phyloP scores from a whole-genome alignment of 2,113 vertebrate genomes.

The Petroica traversi region DNA sequence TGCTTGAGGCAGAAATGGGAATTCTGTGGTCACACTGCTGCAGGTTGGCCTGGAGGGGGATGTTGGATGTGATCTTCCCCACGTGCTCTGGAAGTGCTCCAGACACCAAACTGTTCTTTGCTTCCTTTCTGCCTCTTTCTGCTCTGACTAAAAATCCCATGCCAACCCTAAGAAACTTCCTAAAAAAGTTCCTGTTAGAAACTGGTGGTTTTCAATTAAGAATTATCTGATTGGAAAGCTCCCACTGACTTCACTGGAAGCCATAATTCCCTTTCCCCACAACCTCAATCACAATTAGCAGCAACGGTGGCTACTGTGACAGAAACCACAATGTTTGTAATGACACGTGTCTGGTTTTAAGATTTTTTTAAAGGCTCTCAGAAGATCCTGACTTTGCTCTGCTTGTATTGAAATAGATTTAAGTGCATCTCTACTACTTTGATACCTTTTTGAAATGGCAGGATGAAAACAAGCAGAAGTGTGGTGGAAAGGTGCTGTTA shows the following conservation, averaged over 20 bases:
- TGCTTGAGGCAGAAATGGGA: neutral
- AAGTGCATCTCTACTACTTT: neutral
- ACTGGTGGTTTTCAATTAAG: neutral
- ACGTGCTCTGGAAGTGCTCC: neutral
- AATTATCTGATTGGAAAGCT: neutral
- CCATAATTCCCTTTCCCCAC: neutral
- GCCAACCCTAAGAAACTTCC: neutral
- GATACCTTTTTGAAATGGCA: neutral
- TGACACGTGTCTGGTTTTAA: neutral
- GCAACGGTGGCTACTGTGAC: neutral
- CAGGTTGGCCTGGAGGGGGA: neutral
- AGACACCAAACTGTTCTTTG: neutral
- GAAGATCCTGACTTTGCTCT: neutral
- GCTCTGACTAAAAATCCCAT: neutral
- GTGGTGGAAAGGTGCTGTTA: neutral
- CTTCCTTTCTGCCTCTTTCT: neutral
- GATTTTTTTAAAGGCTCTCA: neutral
- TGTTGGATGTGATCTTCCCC: neutral
- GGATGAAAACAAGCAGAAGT: neutral
- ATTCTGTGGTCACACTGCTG: neutral
- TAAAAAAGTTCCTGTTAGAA: neutral
- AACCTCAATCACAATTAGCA: neutral
- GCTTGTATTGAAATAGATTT: neutral
- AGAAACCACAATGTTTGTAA: neutral
- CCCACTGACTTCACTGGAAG: neutral